Percentiles rank a stretch among this genome's conserved stretches.
These are phyloP conservation scores for Astreopora myriophthalma DNA, from an alignment of 64 coral and sea anemone species.

Conservation along the genomic window DNA sequence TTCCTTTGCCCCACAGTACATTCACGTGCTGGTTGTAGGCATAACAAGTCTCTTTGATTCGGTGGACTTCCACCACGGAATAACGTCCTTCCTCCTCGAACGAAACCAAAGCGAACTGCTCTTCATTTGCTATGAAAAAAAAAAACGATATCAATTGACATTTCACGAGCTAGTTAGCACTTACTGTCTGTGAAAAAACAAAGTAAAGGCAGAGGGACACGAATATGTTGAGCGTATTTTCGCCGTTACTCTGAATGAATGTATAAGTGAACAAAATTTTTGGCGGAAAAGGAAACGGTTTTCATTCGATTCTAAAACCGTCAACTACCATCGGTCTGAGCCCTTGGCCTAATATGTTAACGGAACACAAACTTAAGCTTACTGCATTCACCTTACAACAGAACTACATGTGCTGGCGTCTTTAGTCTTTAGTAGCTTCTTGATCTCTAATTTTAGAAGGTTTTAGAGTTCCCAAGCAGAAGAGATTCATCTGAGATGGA, in stretches of 20 bases:
- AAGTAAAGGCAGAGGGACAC: background rate
- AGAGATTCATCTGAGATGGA: background rate
- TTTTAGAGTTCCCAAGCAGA: background rate
- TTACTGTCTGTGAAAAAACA: background rate
- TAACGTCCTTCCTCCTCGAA: background rate
- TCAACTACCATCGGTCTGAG: background rate
- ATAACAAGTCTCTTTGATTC: background rate
- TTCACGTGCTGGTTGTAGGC: background rate
- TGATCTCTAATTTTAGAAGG: background rate
- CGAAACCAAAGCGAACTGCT: background rate
- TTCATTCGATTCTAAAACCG: background rate
- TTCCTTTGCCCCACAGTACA: background rate
- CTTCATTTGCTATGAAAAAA: background rate
- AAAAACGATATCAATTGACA: background rate
- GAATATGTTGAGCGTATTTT: background rate
- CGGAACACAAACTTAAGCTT: background rate
- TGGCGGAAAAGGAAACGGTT: background rate
- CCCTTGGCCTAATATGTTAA: background rate
- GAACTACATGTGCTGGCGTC: background rate
- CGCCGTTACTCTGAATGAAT: background rate
- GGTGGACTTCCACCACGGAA: conserved; percentile 1
- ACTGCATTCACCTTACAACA: background rate
- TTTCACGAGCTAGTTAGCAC: background rate
- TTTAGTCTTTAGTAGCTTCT: background rate
- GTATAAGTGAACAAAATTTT: background rate